A percentile compares a stretch with the other conserved stretches of the same genome.
phyloP scores from a whole-genome alignment of 2,113 vertebrate species.

The Hippocampus barbouri region DNA sequence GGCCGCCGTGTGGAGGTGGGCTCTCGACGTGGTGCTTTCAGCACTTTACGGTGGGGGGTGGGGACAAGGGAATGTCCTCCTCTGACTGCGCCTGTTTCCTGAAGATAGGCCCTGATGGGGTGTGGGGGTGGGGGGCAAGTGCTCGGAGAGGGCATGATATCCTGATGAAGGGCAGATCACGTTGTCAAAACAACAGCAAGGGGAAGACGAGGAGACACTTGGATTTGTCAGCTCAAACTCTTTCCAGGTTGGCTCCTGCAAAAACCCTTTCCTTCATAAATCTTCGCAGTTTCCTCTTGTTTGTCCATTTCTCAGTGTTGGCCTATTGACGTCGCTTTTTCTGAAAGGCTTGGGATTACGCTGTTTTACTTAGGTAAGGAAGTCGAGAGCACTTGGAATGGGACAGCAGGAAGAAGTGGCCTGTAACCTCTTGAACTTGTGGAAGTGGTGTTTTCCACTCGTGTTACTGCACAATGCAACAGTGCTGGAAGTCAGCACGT shows the following conservation, averaged over 20 bases:
- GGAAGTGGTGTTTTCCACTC: constrained; percentile 65
- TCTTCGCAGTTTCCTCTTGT: constrained; percentile 83
- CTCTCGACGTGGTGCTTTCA: constrained; percentile 91
- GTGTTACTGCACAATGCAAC: constrained; percentile 43
- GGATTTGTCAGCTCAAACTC: constrained; percentile 62
- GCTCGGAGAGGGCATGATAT: constrained; percentile 82
- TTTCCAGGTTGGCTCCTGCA: constrained; percentile 64
- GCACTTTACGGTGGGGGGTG: constrained; percentile 75
- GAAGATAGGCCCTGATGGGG: constrained; percentile 90
- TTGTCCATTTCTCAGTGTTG: constrained; percentile 88
- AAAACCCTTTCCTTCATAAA: constrained; percentile 78
- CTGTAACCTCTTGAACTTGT: constrained; percentile 87
- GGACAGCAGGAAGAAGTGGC: constrained; percentile 86
- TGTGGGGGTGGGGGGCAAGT: constrained; percentile 72
- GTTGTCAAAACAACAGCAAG: constrained; percentile 64
- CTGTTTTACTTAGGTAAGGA: constrained; percentile 86
- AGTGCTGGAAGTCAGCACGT: constrained; percentile 49
- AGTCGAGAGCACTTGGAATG: constrained; percentile 80
- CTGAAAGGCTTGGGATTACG: constrained; percentile 74
- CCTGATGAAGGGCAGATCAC: constrained; percentile 83
- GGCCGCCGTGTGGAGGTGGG: constrained; percentile 81
- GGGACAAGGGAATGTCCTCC: constrained; percentile 90
- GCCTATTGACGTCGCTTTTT: constrained; percentile 74
- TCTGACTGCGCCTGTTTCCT: constrained; percentile 98
- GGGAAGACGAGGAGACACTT: constrained; percentile 50